A percentile compares a stretch with the other conserved stretches of the same genome.
Evolutionary conservation across 2,797 vertebrate genomes (phyloP).

Genomic region (Cuniculus paca): DNA sequence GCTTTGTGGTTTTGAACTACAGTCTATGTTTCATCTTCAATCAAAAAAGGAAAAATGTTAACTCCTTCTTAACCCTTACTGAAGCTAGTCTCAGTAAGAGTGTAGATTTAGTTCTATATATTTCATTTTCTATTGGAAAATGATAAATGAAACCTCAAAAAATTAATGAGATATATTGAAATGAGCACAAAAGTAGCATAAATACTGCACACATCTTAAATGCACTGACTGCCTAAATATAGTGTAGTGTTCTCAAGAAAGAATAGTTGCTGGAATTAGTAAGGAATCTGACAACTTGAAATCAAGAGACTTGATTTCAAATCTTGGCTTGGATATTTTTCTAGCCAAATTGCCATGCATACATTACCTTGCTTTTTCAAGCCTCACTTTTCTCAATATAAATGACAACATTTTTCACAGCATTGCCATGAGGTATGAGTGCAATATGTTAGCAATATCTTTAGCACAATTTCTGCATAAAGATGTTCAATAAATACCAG

Average conservation of each 20-base stretch:
- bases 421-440: not conserved
- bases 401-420: not conserved
- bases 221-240: not conserved
- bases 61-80: constrained; percentile 52
- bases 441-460: not conserved
- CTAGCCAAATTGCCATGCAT: not conserved
- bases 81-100: not conserved
- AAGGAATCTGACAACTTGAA: not conserved
- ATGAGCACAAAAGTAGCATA: not conserved
- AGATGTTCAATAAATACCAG: not conserved
- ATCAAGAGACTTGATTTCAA: not conserved
- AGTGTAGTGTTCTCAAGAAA: not conserved
- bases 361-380: not conserved
- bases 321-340: not conserved
- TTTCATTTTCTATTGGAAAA: not conserved
- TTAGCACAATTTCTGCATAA: not conserved
- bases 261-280: not conserved
- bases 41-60: constrained; percentile 63
- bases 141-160: not conserved
- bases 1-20: constrained; percentile 72
- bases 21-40: constrained; percentile 56
- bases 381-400: not conserved
- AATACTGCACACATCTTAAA: constrained; percentile 2
- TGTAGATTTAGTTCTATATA: not conserved
- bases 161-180: not conserved